Conservation (phyloP, 2,113 vertebrate species). For the Myotis davidii region DNA sequence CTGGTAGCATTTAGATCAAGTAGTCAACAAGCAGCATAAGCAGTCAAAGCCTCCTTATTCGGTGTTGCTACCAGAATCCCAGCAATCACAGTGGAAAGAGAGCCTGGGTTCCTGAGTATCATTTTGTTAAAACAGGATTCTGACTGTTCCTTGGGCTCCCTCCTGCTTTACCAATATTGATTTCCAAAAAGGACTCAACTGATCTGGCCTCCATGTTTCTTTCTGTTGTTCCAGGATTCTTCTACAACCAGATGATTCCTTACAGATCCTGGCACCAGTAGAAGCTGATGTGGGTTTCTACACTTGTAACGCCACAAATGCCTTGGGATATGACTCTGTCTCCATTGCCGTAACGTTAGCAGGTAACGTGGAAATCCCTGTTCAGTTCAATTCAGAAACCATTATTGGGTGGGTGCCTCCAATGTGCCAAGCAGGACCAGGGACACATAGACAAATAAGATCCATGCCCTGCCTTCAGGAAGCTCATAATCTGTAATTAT, state of each 20-base stretch:
- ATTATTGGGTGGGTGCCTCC: not conserved
- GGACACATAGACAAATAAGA: not conserved
- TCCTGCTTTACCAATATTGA: not conserved
- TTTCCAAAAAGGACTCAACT: not conserved
- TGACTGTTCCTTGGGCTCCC: not conserved
- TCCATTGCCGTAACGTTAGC: slow-evolving; percentile 92
- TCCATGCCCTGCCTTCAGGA: not conserved
- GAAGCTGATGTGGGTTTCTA: slow-evolving; percentile 95
- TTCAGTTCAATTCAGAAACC: not conserved
- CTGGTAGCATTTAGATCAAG: slow-evolving; percentile 1
- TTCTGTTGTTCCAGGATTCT: slow-evolving; percentile 88
- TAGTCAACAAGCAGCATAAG: not conserved
- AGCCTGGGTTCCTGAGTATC: not conserved
- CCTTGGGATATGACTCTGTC: slow-evolving; percentile 89
- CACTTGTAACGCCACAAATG: slow-evolving; percentile 92
- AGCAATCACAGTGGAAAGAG: not conserved
- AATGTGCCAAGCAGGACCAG: not conserved
- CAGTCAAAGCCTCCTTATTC: not conserved
- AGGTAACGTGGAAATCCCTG: slow-evolving; percentile 85
- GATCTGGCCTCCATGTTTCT: slow-evolving; percentile 65
- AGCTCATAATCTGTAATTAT: not conserved
- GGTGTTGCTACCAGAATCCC: not conserved
- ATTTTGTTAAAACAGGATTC: not conserved
- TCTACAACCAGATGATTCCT: slow-evolving; percentile 91
- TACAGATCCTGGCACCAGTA: slow-evolving; percentile 91